These are phyloP conservation scores for Geotrypetes seraphini DNA, from an alignment of 2,797 vertebrate genomes.

Conservation along the genomic window DNA sequence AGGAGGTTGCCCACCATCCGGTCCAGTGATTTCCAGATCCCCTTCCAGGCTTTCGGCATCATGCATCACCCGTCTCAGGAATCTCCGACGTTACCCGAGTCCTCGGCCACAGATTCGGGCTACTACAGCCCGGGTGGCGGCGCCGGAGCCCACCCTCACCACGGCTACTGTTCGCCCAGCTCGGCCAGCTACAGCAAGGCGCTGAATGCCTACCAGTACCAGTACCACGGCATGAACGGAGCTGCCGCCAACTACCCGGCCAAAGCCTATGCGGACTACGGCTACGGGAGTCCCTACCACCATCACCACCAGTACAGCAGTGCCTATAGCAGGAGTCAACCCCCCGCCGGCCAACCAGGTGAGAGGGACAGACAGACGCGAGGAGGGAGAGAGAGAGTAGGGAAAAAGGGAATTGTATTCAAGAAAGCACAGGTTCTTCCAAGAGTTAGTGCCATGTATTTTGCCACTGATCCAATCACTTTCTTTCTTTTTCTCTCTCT, in stretches of 20 bases:
- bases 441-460: no score
- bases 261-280: constrained; percentile 86
- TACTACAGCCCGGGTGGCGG: constrained; percentile 84
- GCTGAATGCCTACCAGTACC: constrained; percentile 89
- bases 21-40: constrained; percentile 81
- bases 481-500: no score
- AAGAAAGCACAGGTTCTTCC: no score
- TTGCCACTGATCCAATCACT: no score
- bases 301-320: constrained; percentile 82
- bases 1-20: constrained; percentile 86
- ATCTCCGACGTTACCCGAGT: constrained; percentile 94
- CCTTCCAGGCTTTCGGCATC: constrained; percentile 78
- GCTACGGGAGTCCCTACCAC: constrained; percentile 84
- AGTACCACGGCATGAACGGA: constrained; percentile 85
- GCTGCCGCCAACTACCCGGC: constrained; percentile 80
- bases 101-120: constrained; percentile 92
- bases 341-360: constrained; percentile 85
- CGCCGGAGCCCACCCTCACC: constrained; percentile 61
- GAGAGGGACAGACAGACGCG: constrained; percentile 8
- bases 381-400: neutral
- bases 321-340: constrained; percentile 82
- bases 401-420: neutral
- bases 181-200: constrained; percentile 87
- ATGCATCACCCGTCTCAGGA: constrained; percentile 98
- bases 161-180: constrained; percentile 91